Percentiles rank a stretch among this genome's conserved stretches.
phyloP scores from a whole-genome alignment of 1,140 invertebrate species.

The Goniozus legneri region DNA sequence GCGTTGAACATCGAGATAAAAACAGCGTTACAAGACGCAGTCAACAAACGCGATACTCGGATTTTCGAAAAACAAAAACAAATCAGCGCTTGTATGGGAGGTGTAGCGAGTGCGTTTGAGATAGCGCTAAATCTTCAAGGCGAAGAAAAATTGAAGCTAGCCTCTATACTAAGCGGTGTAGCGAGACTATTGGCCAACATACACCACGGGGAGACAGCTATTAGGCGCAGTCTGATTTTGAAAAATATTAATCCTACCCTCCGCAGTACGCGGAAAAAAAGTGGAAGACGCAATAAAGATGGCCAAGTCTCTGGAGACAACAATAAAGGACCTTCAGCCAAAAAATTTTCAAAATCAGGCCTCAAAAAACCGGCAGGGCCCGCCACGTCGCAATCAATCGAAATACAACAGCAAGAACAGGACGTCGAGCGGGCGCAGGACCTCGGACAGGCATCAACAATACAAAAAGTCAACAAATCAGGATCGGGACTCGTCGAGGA shows the following conservation, averaged over 20 bases:
- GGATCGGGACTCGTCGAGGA: too few species aligned
- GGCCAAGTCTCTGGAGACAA: background rate
- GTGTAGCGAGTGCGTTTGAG: background rate
- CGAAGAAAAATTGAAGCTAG: background rate
- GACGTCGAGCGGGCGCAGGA: background rate
- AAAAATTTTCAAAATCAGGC: background rate
- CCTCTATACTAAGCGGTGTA: background rate
- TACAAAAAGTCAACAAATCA: constrained; percentile 6
- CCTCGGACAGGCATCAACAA: background rate
- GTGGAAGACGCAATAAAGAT: constrained; percentile 10
- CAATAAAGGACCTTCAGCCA: background rate
- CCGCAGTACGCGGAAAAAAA: background rate
- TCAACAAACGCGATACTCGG: constrained; percentile 1
- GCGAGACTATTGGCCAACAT: background rate
- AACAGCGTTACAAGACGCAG: background rate
- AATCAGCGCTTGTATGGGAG: background rate
- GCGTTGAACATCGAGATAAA: constrained; percentile 2
- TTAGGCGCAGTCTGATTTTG: background rate
- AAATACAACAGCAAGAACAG: background rate
- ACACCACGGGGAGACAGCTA: background rate
- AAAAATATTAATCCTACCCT: background rate
- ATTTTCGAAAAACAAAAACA: constrained; percentile 6
- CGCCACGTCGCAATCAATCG: background rate
- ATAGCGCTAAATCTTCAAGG: background rate
- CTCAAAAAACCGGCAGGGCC: constrained; percentile 2